Conservation (phyloP, 2,888 invertebrate species). For the Syritta pipiens region DNA sequence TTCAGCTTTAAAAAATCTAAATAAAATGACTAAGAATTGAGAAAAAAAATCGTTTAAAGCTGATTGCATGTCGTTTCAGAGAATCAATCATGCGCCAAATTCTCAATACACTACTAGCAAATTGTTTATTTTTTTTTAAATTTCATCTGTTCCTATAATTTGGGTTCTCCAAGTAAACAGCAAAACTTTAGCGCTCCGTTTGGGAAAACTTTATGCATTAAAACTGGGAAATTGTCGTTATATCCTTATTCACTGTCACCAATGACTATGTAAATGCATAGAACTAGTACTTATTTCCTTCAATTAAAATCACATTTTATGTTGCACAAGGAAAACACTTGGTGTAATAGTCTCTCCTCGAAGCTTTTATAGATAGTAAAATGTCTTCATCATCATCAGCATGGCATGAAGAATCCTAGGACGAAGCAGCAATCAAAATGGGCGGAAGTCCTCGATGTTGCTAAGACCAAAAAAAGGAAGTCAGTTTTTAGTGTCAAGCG, state of each 20-base stretch:
- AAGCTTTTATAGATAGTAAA: slow-evolving; percentile 58
- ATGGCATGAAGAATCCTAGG: slow-evolving; percentile 58
- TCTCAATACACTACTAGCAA: not conserved
- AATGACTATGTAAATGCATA: slow-evolving; percentile 65
- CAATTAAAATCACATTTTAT: slow-evolving; percentile 69
- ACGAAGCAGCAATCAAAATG: slow-evolving; percentile 65
- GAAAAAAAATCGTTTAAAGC: too few species aligned
- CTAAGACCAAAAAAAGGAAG: slow-evolving; percentile 59
- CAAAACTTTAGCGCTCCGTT: slow-evolving; percentile 47
- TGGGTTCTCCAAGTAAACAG: slow-evolving; percentile 30
- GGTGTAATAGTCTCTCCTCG: slow-evolving; percentile 46
- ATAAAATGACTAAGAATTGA: too few species aligned
- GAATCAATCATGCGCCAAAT: not conserved
- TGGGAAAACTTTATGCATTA: slow-evolving; percentile 62
- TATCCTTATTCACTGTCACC: slow-evolving; percentile 52
- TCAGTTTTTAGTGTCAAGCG: slow-evolving; percentile 63
- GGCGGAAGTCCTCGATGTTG: slow-evolving; percentile 67
- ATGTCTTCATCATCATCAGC: slow-evolving; percentile 64
- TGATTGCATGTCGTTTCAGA: too few species aligned
- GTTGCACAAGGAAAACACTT: slow-evolving; percentile 66
- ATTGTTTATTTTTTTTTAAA: slow-evolving; percentile 29
- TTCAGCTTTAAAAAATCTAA: too few species aligned
- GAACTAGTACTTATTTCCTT: slow-evolving; percentile 68
- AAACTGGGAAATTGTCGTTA: slow-evolving; percentile 60
- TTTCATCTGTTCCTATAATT: slow-evolving; percentile 39